Percentiles rank a stretch among this genome's conserved stretches.
Evolutionary conservation across 1,140 invertebrate species (phyloP).

Genomic region (Tetragnatha versicolor): DNA sequence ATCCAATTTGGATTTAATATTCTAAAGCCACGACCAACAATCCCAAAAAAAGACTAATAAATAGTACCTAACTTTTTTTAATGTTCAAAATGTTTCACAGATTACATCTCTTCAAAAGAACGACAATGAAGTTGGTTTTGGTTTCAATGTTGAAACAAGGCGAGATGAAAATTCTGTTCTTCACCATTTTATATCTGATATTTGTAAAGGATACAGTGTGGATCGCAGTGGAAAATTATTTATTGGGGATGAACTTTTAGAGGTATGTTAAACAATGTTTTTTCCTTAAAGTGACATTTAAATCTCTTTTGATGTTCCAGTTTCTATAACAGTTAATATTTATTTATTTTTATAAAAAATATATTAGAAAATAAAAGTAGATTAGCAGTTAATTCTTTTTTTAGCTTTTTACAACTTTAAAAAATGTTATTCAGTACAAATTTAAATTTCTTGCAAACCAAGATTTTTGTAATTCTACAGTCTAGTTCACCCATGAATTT

Average conservation of each 20-base stretch:
- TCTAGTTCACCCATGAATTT: too few relatives aligned
- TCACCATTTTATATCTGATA: constrained; percentile 92
- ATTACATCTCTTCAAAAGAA: constrained; percentile 37
- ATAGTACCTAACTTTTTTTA: too few relatives aligned
- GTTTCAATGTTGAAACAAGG: constrained; percentile 48
- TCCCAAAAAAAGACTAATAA: too few relatives aligned
- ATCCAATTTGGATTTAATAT: too few relatives aligned
- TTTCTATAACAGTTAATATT: not conserved
- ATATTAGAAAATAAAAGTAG: not conserved
- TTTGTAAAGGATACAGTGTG: constrained; percentile 92
- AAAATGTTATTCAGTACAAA: too few relatives aligned
- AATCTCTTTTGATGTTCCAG: not conserved
- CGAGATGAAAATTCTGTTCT: constrained; percentile 27
- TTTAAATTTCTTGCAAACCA: too few relatives aligned
- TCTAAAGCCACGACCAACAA: too few relatives aligned
- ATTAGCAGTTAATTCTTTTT: not conserved
- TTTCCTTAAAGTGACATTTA: not conserved
- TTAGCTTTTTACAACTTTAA: not conserved
- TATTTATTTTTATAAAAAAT: not conserved
- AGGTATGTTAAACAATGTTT: constrained; percentile 66
- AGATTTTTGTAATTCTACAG: too few relatives aligned
- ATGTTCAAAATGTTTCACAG: constrained; percentile 14
- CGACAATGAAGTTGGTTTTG: constrained; percentile 51
- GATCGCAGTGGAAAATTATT: constrained; percentile 81
- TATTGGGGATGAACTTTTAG: constrained; percentile 88